A percentile compares a stretch with the other conserved stretches of the same genome.
Evolutionary conservation across 2,113 vertebrate genomes (phyloP).

Genomic region (Callopanchax toddi): DNA sequence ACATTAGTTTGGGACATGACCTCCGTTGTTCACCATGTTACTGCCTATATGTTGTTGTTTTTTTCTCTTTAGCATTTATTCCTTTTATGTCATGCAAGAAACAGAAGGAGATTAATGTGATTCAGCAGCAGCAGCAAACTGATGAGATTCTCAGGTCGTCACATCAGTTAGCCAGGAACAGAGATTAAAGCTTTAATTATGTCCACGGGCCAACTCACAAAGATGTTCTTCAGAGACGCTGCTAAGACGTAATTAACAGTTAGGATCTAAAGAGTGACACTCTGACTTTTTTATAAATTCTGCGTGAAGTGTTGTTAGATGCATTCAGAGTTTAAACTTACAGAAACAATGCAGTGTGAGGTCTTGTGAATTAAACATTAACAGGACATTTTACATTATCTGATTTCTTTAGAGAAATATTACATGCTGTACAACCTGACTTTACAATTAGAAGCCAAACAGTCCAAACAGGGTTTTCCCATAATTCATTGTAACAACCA

Average conservation of each 20-base stretch:
- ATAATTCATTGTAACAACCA: too few relatives aligned
- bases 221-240: conserved; percentile 39
- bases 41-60: background rate
- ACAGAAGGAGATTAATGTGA: conserved; percentile 55
- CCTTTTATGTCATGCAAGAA: conserved; percentile 10
- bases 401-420: too few relatives aligned
- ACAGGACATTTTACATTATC: too few relatives aligned
- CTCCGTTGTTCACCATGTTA: background rate
- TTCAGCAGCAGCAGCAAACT: conserved; percentile 55
- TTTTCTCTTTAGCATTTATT: background rate
- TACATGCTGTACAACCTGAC: too few relatives aligned
- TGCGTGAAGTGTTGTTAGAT: too few relatives aligned
- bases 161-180: conserved; percentile 52
- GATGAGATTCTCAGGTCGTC: conserved; percentile 52
- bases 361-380: too few relatives aligned
- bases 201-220: conserved; percentile 32
- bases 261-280: background rate
- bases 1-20: background rate
- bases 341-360: too few relatives aligned
- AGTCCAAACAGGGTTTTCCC: too few relatives aligned
- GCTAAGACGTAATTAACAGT: conserved; percentile 15
- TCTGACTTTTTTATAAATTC: background rate
- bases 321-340: background rate
- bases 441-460: too few relatives aligned
- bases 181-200: conserved; percentile 70